phyloP scores from a whole-genome alignment of 1,140 invertebrate genomes.

The Paraescarpia echinospica region DNA sequence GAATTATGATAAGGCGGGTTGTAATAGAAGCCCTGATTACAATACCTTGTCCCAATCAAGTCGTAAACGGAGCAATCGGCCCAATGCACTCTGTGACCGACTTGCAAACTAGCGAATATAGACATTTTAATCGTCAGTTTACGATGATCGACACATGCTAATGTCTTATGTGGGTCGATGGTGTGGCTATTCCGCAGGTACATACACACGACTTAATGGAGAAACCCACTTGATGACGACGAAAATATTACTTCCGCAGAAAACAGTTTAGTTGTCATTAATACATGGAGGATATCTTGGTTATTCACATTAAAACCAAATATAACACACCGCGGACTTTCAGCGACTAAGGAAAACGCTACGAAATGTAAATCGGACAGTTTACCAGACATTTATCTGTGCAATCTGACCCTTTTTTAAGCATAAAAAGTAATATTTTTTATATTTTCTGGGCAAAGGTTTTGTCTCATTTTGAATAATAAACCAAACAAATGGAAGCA shows the following conservation, averaged over 20 bases:
- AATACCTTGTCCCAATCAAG: neutral
- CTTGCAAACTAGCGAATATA: too few relatives aligned
- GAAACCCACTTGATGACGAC: neutral
- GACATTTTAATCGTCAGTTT: neutral
- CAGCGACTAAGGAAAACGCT: too few relatives aligned
- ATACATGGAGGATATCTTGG: neutral
- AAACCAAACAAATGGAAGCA: too few relatives aligned
- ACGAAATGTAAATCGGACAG: too few relatives aligned
- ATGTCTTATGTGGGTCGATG: neutral
- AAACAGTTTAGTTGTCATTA: neutral
- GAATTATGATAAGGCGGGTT: neutral
- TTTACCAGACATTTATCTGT: too few relatives aligned
- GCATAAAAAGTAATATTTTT: too few relatives aligned
- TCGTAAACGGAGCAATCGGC: neutral
- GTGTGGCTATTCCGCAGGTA: neutral
- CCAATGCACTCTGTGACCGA: neutral
- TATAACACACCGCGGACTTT: too few relatives aligned
- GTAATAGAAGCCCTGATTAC: neutral
- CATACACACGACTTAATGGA: neutral
- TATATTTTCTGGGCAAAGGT: too few relatives aligned
- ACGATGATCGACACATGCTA: neutral
- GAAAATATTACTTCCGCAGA: neutral
- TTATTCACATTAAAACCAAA: too few relatives aligned
- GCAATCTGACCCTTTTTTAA: too few relatives aligned
- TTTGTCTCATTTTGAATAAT: too few relatives aligned